These are phyloP conservation scores for Propithecus coquereli DNA, from an alignment of 2,113 vertebrate species.

Conservation along the genomic window DNA sequence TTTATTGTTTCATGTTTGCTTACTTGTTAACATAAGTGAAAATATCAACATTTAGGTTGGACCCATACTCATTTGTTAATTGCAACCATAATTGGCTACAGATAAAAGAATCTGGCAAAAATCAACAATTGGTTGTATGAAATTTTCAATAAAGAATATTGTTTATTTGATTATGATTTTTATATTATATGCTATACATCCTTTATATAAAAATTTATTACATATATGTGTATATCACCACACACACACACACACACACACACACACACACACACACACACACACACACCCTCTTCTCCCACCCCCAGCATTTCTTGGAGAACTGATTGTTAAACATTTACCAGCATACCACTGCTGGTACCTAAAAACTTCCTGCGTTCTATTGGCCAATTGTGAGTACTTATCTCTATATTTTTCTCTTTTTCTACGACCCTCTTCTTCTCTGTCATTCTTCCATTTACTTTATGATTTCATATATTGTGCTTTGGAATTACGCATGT, in stretches of 20 bases:
- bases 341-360: neutral
- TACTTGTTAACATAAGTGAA: neutral
- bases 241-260: neutral
- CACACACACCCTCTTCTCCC: too few relatives aligned
- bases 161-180: neutral
- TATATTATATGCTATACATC: neutral
- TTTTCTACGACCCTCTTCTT: neutral
- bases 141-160: neutral
- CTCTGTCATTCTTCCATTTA: neutral
- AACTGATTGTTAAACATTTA: neutral
- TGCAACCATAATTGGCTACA: neutral
- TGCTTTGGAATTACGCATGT: neutral
- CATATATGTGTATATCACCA: neutral
- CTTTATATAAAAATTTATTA: neutral
- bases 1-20: neutral
- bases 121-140: neutral
- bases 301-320: neutral
- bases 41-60: neutral
- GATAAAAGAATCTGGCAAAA: neutral
- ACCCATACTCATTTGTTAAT: neutral
- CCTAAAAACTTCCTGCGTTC: neutral
- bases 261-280: neutral
- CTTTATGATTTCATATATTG: neutral
- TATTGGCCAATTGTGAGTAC: neutral
- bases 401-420: neutral